phyloP scores from a whole-genome alignment of 2,113 vertebrate species.

The Tauraco erythrolophus region DNA sequence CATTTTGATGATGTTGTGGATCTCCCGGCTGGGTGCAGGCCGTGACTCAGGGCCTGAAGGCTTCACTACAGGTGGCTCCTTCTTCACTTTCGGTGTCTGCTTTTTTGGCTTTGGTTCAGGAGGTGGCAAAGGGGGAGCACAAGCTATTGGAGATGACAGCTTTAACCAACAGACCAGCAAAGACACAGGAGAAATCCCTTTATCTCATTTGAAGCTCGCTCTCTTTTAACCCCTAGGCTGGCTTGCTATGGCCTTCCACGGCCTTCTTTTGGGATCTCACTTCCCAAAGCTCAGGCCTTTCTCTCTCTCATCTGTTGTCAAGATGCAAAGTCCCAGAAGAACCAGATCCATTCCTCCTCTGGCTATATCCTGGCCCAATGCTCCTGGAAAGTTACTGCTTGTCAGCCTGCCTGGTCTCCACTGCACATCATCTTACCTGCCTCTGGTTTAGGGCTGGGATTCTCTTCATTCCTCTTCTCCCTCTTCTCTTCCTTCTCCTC shows the following conservation, averaged over 20 bases:
- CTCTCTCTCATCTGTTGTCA: not conserved
- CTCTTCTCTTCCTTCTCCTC: not conserved
- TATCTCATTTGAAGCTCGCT: not conserved
- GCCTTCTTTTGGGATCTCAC: not conserved
- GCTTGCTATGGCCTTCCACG: not conserved
- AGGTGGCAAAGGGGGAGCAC: not conserved
- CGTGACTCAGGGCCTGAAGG: not conserved
- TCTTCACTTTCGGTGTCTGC: not conserved
- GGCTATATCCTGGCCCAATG: not conserved
- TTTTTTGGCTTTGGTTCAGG: slow-evolving; percentile 6
- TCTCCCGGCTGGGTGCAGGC: slow-evolving; percentile 85
- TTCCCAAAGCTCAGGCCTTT: not conserved
- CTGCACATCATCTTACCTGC: slow-evolving; percentile 15
- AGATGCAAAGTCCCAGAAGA: not conserved
- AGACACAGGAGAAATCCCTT: not conserved
- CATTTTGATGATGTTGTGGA: slow-evolving; percentile 89
- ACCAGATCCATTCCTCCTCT: not conserved
- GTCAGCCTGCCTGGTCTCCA: not conserved
- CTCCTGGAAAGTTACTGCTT: not conserved
- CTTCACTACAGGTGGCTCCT: not conserved
- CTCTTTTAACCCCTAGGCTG: not conserved
- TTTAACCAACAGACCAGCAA: not conserved
- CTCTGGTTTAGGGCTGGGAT: not conserved
- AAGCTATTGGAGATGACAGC: not conserved
- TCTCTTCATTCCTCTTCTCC: not conserved